phyloP scores from a whole-genome alignment of 1,140 invertebrate genomes.

The Homarus americanus region DNA sequence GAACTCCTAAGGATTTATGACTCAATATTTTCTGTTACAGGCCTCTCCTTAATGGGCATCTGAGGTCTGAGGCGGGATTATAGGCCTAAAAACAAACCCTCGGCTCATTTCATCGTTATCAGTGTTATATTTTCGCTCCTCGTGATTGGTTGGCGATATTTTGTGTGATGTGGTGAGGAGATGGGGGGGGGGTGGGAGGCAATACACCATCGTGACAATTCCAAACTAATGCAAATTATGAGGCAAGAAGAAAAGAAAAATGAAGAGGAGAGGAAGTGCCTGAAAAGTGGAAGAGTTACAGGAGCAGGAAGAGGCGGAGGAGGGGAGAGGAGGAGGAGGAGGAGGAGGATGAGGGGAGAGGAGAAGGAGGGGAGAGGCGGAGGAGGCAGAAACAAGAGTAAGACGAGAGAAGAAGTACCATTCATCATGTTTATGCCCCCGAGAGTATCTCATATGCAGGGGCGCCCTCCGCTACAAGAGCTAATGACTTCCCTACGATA shows the following conservation, averaged over 20 bases:
- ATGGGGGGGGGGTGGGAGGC: neutral
- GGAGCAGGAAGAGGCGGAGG: no score
- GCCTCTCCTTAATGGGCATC: conserved; percentile 67
- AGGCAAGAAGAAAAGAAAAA: neutral
- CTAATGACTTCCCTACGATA: conserved; percentile 31
- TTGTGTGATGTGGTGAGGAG: neutral
- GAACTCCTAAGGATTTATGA: conserved; percentile 58
- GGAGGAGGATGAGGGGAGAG: no score
- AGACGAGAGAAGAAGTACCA: conserved; percentile 8
- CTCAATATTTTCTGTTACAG: conserved; percentile 63
- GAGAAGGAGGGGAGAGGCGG: neutral
- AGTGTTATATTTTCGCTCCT: conserved; percentile 38
- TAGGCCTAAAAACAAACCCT: conserved; percentile 69
- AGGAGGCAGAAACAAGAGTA: neutral
- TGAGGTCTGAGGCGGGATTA: conserved; percentile 69
- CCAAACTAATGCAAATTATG: neutral
- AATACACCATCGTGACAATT: neutral
- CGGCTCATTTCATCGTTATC: conserved; percentile 55
- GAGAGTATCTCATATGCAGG: conserved; percentile 38
- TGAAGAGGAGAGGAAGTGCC: neutral
- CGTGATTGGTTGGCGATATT: conserved; percentile 13
- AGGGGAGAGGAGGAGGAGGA: neutral
- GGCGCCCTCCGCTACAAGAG: neutral
- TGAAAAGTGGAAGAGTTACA: neutral
- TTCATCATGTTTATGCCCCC: conserved; percentile 48